Conservation (phyloP, 2,113 vertebrate species). For the Pristiophorus japonicus region DNA sequence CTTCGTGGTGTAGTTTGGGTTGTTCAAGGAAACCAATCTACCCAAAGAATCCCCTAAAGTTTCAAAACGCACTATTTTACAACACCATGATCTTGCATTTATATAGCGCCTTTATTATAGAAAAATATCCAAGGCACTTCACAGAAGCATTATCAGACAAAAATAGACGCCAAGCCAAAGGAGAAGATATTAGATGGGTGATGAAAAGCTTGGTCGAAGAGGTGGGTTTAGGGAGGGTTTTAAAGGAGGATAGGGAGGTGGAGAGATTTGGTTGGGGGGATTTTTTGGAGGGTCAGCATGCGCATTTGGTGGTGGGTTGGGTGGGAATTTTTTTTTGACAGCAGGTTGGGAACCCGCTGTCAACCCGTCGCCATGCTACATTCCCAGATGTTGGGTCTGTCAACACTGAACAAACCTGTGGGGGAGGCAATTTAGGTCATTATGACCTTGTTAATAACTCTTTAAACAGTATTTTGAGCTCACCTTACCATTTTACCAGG, state of each 20-base stretch:
- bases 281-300: no score
- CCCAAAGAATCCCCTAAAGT: not conserved
- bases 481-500: no score
- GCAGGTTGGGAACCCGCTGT: no score
- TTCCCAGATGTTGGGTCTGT: no score
- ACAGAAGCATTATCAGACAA: not conserved
- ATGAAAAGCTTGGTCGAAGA: not conserved
- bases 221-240: not conserved
- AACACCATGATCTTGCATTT: not conserved
- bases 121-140: not conserved
- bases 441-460: no score
- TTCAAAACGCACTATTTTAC: not conserved
- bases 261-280: not conserved
- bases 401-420: no score
- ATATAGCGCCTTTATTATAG: not conserved
- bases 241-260: not conserved
- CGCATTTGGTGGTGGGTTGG: no score
- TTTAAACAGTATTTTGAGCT: no score
- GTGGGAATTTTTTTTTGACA: no score
- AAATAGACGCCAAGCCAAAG: not conserved
- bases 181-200: not conserved
- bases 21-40: not conserved
- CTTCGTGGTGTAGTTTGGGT: not conserved
- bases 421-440: no score
- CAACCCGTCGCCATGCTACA: no score